Percentiles rank a stretch among this genome's conserved stretches.
phyloP scores from a whole-genome alignment of 2,888 invertebrate genomes.

The Parthenolecanium corni region DNA sequence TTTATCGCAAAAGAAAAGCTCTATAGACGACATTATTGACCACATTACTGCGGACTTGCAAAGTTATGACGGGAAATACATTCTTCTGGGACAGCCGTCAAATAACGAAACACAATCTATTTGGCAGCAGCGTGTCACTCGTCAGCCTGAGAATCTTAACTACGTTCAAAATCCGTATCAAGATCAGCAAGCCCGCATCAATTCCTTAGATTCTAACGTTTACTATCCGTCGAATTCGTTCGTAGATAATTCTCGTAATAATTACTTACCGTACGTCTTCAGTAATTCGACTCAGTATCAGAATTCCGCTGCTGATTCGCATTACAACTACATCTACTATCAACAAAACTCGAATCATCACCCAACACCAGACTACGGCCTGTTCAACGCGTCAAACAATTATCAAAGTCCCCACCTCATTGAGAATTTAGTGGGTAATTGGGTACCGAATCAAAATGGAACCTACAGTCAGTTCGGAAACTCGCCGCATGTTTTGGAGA shows the following conservation, averaged over 20 bases:
- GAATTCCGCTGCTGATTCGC: conserved; percentile 18
- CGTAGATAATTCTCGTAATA: conserved; percentile 12
- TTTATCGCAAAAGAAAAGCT: conserved; percentile 33
- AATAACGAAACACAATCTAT: conserved; percentile 29
- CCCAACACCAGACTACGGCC: conserved; percentile 38
- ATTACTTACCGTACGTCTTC: conserved; percentile 21
- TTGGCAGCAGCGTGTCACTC: conserved; percentile 30
- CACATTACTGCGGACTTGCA: conserved; percentile 49
- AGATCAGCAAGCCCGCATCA: conserved; percentile 9
- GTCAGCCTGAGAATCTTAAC: conserved; percentile 21
- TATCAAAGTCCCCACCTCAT: conserved; percentile 43
- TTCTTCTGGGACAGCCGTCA: conserved; percentile 43
- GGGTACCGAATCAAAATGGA: conserved; percentile 58
- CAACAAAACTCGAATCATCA: conserved; percentile 33
- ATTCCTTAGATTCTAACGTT: conserved; percentile 14
- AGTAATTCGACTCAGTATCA: conserved; percentile 23
- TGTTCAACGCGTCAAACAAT: conserved; percentile 35
- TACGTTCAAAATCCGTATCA: conserved; percentile 21
- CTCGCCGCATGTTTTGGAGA: conserved; percentile 17
- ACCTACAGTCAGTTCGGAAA: conserved; percentile 61
- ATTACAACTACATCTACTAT: conserved; percentile 34
- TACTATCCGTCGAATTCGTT: conserved; percentile 19
- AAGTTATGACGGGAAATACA: conserved; percentile 47
- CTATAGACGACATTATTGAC: conserved; percentile 47
- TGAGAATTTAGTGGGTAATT: conserved; percentile 59